These are phyloP conservation scores for Apteryx mantelli DNA, from an alignment of 2,113 vertebrate species.

Conservation along the genomic window DNA sequence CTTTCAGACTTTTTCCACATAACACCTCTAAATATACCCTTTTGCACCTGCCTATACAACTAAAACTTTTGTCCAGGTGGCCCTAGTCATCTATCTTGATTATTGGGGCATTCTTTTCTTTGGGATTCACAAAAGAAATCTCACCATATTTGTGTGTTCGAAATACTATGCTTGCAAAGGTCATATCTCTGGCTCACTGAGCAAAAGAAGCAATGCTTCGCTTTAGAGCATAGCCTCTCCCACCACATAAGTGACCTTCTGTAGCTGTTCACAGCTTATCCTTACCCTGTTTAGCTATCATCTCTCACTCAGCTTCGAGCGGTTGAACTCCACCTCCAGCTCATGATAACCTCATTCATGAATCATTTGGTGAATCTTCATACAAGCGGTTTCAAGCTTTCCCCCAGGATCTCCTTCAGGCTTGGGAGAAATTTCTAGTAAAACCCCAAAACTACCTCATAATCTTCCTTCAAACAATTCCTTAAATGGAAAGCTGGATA, in stretches of 20 bases:
- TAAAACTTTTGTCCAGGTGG: neutral
- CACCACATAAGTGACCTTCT: accelerated
- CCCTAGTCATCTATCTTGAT: neutral
- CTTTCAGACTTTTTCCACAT: neutral
- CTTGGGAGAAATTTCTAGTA: neutral
- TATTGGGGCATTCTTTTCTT: neutral
- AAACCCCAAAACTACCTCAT: neutral
- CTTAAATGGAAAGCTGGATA: neutral
- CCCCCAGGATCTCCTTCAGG: neutral
- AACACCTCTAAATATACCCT: neutral
- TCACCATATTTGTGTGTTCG: accelerated
- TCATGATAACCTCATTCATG: neutral
- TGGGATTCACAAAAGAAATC: neutral
- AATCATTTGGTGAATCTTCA: neutral
- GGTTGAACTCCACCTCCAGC: neutral
- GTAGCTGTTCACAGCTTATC: neutral
- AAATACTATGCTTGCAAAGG: neutral
- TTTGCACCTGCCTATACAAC: neutral
- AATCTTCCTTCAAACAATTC: neutral
- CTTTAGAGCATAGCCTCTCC: neutral
- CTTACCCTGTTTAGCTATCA: neutral
- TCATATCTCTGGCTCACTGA: neutral
- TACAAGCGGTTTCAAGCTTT: neutral
- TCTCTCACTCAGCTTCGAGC: neutral
- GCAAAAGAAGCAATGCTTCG: neutral